Evolutionary conservation across 1,140 invertebrate genomes (phyloP).

Genomic region (Drosophila lowei): DNA sequence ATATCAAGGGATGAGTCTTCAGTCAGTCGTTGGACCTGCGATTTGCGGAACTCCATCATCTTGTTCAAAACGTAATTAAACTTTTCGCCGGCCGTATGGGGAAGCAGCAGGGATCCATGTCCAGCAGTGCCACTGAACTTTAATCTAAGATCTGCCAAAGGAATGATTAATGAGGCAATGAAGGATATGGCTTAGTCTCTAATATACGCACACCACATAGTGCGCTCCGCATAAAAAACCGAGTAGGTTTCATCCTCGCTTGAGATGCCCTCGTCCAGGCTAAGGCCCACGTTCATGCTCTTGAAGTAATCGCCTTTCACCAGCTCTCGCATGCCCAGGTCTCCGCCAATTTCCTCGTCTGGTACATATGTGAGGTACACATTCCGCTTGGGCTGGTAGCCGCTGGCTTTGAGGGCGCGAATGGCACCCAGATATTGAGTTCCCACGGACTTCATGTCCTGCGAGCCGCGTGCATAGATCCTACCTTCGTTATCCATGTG

Average conservation of each 20-base stretch:
- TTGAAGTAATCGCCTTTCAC: conserved; percentile 91
- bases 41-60: conserved; percentile 89
- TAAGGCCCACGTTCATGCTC: conserved; percentile 92
- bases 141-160: conserved; percentile 76
- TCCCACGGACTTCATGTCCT: conserved; percentile 85
- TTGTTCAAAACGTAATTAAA: conserved; percentile 90
- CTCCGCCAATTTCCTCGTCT: conserved; percentile 96
- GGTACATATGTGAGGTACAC: conserved; percentile 91
- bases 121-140: conserved; percentile 89
- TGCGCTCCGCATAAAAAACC: conserved; percentile 91
- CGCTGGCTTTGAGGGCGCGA: conserved; percentile 86
- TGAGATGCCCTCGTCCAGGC: conserved; percentile 91
- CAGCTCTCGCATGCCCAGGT: conserved; percentile 92
- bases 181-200: too few relatives aligned
- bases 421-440: conserved; percentile 88
- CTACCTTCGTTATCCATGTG: conserved; percentile 88
- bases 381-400: conserved; percentile 86
- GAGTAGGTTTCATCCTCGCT: conserved; percentile 86
- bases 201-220: conserved; percentile 86
- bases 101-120: conserved; percentile 93
- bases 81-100: conserved; percentile 94
- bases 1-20: conserved; percentile 86
- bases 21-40: conserved; percentile 87
- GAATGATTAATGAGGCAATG: conserved; percentile 67
- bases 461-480: conserved; percentile 91